Base-by-base conservation (phyloP, 35 echinoderm and acorn worm genomes). In the Nesometra sesokonis region DNA sequence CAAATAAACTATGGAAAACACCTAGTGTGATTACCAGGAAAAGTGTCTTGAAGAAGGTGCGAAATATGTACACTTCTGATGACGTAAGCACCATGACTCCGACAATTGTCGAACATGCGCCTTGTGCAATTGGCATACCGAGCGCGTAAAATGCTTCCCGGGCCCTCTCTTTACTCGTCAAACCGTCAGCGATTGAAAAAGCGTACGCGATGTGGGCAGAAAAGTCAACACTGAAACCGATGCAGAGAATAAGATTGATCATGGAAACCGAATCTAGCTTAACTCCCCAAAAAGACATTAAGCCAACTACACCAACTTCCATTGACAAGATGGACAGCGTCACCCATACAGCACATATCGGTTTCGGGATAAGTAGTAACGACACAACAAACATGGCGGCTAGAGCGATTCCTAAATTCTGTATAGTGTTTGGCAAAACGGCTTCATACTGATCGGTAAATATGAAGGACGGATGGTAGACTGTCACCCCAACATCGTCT, bases 191-290 rank as follows among this genome's bases (percentile, higher is more conserved):
- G 13, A 86, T 34, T 0, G 86, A 35, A 43, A 89, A 95, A 21
- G 90, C 47, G 34, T 89, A 92, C 32, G 83, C 82, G 5, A 92
- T 89, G 43, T 92, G 93, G 34, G 88, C 87, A 0, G 93, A 93
- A 52, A 89, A 95, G 32, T 94, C 93, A 0, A 94, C 86, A 33
- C 93, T 94, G 27, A 94, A 94, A 0, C 93, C 93, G 32, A 94
- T 40, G 30, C 77, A 93, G 35, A 97, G 67, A 5, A 97, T 90
- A 15, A 97, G 23, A 31, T 82, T 97, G 5, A 90, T 88, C 94
- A 95, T 95, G 23, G 93, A 95, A 0, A 95, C 91, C 17, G 76
- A 78, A 84, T 95, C 93, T 13, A 95, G 79, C 35, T 76, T 57
- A 37, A 95, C 90, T 21, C 87, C 82, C 93, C 93, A 95, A 27